Evolutionary conservation across 2,113 vertebrate species (phyloP), one percentile per base, ranked within the genome.

Genomic region (Paraplagusia blochii): DNA sequence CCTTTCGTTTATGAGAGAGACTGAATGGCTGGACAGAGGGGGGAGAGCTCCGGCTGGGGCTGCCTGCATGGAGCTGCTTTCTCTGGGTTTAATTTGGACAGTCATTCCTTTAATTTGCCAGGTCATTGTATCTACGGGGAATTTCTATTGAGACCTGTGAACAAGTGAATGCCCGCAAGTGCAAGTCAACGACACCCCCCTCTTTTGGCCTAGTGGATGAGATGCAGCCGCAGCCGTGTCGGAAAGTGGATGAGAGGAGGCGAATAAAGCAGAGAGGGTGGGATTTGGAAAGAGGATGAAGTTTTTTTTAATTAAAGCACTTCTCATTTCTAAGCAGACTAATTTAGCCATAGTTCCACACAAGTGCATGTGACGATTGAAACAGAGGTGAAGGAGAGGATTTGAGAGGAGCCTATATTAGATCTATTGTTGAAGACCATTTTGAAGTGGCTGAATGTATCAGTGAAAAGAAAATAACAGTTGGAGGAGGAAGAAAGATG

Each of bases 21-120:
- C 66, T 75, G 77, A 78, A 77, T 80, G 79, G 77, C 9, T 53
- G 40, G 46, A 18, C 29, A 22, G 54, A 52, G 67, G 36, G 69
- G 76, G 68, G 42, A 49, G 66, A 60, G 66, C 61, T 69, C 44
- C 53, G 67, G 63, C 52, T 57, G 61, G 10, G 19, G 57, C 63
- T 42, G 64, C 56, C 69, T 53, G 72, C 72, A 63, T 71, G 71
- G 62, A 69, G 70, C 81, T 76, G 77, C 60, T 36, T 75, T 29
- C 78, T 80, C 83, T 85, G 77, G 85, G 85, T 91, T 91, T 90
- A 80, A 90, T 89, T 86, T 87, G 82, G 84, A 88, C 85, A 83
- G 82, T 87, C 80, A 81, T 77, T 80, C 85, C 77, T 90, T 89
- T 88, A 85, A 85, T 86, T 86, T 86, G 76, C 79, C 44, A 62